Conservation (phyloP, 53 echinoderm and acorn worm species). For the Pentamera pediparva region DNA sequence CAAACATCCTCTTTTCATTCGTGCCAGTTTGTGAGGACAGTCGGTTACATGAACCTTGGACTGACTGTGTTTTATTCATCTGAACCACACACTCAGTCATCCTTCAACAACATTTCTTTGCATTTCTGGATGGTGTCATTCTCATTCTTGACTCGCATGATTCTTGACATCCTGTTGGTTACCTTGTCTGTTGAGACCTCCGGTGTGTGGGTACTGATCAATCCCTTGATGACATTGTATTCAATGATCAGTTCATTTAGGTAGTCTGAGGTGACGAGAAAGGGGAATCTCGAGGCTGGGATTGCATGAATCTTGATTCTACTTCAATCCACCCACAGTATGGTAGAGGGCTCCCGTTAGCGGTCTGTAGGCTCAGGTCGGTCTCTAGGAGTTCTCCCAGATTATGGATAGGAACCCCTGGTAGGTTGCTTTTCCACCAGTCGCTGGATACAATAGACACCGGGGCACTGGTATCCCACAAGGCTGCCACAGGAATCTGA, state of each 20-base stretch:
- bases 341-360: background rate
- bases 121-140: too few species aligned
- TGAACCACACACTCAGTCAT: too few species aligned
- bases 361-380: background rate
- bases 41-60: too few species aligned
- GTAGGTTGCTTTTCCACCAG: background rate
- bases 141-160: too few species aligned
- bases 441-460: background rate
- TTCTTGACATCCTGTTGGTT: too few species aligned
- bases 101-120: too few species aligned
- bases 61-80: too few species aligned
- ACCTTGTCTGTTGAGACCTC: too few species aligned
- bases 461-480: background rate
- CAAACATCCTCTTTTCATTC: too few species aligned
- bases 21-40: too few species aligned
- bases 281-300: background rate
- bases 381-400: background rate
- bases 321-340: background rate
- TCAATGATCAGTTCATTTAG: background rate
- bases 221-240: background rate
- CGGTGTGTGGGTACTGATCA: too few species aligned
- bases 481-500: background rate
- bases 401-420: background rate
- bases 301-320: background rate
- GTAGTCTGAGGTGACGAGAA: background rate